Evolutionary conservation across 2,113 vertebrate species (phyloP).

Genomic region (Centropristis striata): DNA sequence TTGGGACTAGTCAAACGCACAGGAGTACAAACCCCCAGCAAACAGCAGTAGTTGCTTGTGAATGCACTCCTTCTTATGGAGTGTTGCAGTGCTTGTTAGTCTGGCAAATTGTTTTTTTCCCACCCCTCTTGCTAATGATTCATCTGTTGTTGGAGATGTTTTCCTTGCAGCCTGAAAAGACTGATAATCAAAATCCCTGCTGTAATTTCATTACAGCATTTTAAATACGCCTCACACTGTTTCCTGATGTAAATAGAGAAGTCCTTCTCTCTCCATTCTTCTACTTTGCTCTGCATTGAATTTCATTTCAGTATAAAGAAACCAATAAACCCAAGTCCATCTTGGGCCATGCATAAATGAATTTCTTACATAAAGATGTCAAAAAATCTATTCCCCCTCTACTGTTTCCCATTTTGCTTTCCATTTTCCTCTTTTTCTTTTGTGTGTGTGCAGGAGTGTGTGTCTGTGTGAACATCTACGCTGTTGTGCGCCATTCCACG

Average conservation of each 20-base stretch:
- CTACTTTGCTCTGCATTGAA: not conserved
- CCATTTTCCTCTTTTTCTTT: conserved; percentile 39
- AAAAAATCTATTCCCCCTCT: conserved; percentile 46
- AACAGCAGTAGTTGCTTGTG: conserved; percentile 32
- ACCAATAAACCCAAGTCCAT: conserved; percentile 59
- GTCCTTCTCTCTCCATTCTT: not conserved
- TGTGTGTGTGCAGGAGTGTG: conserved; percentile 23
- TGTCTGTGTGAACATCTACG: conserved; percentile 30
- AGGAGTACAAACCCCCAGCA: conserved; percentile 20
- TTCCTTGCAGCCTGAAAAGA: conserved; percentile 46
- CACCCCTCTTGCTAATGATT: conserved; percentile 49
- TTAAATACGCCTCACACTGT: conserved; percentile 40
- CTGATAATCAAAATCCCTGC: conserved; percentile 48
- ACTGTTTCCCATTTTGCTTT: conserved; percentile 51
- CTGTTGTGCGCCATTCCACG: conserved; percentile 42
- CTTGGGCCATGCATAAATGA: conserved; percentile 50
- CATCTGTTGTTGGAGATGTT: conserved; percentile 62
- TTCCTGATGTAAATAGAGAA: conserved; percentile 44
- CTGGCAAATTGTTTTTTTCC: conserved; percentile 34
- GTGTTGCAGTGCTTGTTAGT: conserved; percentile 56
- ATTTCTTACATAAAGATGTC: conserved; percentile 61
- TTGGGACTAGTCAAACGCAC: conserved; percentile 1
- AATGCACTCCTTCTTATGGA: conserved; percentile 20
- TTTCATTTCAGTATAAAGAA: conserved; percentile 54
- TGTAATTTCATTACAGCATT: conserved; percentile 62